Base-by-base conservation (phyloP, 2,888 invertebrate species). In the Gisinianus flammeolus region DNA sequence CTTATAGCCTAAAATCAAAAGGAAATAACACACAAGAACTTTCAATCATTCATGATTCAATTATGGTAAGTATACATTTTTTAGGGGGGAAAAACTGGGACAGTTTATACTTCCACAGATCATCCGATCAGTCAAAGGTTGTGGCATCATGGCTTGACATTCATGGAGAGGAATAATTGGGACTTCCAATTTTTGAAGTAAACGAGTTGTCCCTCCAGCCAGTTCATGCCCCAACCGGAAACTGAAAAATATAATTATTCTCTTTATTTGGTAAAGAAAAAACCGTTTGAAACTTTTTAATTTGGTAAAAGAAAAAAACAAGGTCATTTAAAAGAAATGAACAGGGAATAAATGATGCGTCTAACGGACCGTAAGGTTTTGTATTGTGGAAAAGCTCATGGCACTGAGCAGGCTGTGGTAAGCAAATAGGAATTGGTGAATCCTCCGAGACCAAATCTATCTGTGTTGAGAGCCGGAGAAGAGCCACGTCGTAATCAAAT, bases 401-500 rank as follows among this genome's bases (percentile, higher is more conserved):
- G 31, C 26, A 64, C 16, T 24, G 69, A 6, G 58, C n/a, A 6
- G 56, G 66, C 0, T 79, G 66, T 2, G 83, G 82, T 4, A 84
- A 75, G 68, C 84, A 84, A 33, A 84, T 77, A 0, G 84, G 84
- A 0, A 81, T 81, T 0, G 80, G 81, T 2, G 81, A 72, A 64
- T 81, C 79, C 5, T 78, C 54, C 0, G 64, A 75, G 2, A 26
- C 10, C 5, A 84, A 67, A 12, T 83, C 79, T n/a, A 84, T 81
- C 69, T 81, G 82, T 35, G 70, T 54, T 4, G 79, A 80, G 52
- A 84, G 56, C 52, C 76, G 64, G 10, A 83, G 66, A 4, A 84
- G 62, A 30, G 82, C 80, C 26, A 74, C 79, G 44, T 84, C 84
- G 52, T 71, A 84, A 52, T 84, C 84, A 64, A 80, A 82, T 19